phyloP scores from a whole-genome alignment of 2,888 invertebrate species.

The Xylota segnis region DNA sequence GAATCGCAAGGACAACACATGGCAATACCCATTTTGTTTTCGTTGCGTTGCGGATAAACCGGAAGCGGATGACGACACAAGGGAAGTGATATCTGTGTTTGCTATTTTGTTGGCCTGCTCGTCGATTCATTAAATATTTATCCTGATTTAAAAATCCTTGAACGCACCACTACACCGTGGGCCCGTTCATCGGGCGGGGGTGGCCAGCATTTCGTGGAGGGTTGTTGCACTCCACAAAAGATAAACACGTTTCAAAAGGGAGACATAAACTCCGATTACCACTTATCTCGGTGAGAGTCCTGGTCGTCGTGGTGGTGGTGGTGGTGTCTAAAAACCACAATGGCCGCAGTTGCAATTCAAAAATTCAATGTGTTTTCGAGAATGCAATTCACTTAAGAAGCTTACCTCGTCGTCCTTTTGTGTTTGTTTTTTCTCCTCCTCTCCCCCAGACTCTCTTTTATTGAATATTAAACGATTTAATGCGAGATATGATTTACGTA shows the following conservation, averaged over 20 bases:
- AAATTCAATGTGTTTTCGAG: slow-evolving; percentile 5
- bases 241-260: slow-evolving; percentile 24
- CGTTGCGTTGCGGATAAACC: background rate
- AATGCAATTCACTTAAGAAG: slow-evolving; percentile 54
- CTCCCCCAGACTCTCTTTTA: slow-evolving; percentile 11
- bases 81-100: slow-evolving; percentile 50
- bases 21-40: slow-evolving; percentile 27
- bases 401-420: slow-evolving; percentile 29
- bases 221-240: slow-evolving; percentile 2
- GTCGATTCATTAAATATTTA: slow-evolving; percentile 74
- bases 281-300: slow-evolving; percentile 6
- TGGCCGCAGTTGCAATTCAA: slow-evolving; percentile 33
- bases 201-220: slow-evolving; percentile 11
- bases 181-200: background rate
- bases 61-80: slow-evolving; percentile 36
- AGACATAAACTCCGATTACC: slow-evolving; percentile 11
- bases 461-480: slow-evolving; percentile 66
- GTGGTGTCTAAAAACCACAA: slow-evolving; percentile 24
- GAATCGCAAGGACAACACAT: slow-evolving; percentile 53
- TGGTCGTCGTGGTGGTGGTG: too few species aligned
- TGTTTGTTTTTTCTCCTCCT: background rate
- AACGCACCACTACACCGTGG: background rate
- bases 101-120: slow-evolving; percentile 30
- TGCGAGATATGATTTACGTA: slow-evolving; percentile 52
- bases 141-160: slow-evolving; percentile 60